Conservation (phyloP, 2,888 invertebrate genomes). For the Stomorhina lunata region DNA sequence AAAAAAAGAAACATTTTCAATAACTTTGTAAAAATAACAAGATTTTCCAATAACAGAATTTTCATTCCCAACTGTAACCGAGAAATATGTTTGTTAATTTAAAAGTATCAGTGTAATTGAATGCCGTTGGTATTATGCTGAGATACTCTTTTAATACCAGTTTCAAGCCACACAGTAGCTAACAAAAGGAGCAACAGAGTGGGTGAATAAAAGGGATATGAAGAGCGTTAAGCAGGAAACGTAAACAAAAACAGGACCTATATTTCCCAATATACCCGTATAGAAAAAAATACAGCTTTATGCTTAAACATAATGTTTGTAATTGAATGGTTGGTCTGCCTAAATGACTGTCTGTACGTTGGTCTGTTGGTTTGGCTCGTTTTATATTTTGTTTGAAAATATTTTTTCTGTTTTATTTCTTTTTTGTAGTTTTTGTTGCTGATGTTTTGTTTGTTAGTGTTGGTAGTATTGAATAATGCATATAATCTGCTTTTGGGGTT, state of each 20-base stretch:
- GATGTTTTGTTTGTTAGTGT: constrained; percentile 30
- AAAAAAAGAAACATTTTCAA: no score
- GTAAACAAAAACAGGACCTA: background rate
- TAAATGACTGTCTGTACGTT: background rate
- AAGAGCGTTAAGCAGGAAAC: background rate
- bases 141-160: background rate
- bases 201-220: background rate
- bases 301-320: constrained; percentile 32
- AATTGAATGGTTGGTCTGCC: constrained; percentile 36
- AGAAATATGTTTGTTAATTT: background rate
- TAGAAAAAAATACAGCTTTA: constrained; percentile 14
- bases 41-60: no score
- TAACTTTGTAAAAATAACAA: no score
- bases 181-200: background rate
- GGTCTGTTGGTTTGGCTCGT: constrained; percentile 5
- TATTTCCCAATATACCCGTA: background rate
- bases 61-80: no score
- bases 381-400: constrained; percentile 16
- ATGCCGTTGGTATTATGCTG: background rate
- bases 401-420: background rate
- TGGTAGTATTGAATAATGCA: constrained; percentile 60
- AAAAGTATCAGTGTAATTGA: background rate
- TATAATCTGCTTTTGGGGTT: constrained; percentile 62
- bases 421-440: constrained; percentile 4
- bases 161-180: background rate